These are phyloP conservation scores for Neolamprologus multifasciatus DNA, from an alignment of 2,797 vertebrate genomes.

Conservation along the genomic window DNA sequence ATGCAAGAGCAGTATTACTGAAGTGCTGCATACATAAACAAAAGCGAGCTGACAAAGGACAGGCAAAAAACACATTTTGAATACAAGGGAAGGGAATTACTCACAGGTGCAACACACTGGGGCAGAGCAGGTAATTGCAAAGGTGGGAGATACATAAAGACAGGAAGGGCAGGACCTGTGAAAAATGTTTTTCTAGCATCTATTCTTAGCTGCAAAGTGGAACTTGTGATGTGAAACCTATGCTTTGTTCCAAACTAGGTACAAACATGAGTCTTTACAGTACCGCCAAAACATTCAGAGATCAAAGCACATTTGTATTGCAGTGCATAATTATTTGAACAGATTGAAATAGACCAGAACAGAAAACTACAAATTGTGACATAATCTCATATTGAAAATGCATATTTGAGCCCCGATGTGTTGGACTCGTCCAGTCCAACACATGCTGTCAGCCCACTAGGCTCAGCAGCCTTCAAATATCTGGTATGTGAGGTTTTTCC, in stretches of 20 bases:
- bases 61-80: neutral
- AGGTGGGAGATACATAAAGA: neutral
- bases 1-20: neutral
- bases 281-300: neutral
- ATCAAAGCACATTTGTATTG: neutral
- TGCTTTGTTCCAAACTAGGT: neutral
- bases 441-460: neutral
- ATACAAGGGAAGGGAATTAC: neutral
- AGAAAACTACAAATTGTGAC: neutral
- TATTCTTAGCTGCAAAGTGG: accelerated
- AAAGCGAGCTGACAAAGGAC: neutral
- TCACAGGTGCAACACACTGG: neutral
- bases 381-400: neutral
- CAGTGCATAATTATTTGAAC: neutral
- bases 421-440: neutral
- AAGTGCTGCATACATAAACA: neutral
- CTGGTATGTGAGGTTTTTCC: slow-evolving; percentile 5
- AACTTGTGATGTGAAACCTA: neutral
- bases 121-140: neutral
- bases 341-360: neutral
- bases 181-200: neutral
- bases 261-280: neutral
- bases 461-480: neutral
- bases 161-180: neutral
- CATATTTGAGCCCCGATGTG: neutral